Base-by-base conservation (phyloP, 2,113 vertebrate species). In the Cebus imitator region DNA sequence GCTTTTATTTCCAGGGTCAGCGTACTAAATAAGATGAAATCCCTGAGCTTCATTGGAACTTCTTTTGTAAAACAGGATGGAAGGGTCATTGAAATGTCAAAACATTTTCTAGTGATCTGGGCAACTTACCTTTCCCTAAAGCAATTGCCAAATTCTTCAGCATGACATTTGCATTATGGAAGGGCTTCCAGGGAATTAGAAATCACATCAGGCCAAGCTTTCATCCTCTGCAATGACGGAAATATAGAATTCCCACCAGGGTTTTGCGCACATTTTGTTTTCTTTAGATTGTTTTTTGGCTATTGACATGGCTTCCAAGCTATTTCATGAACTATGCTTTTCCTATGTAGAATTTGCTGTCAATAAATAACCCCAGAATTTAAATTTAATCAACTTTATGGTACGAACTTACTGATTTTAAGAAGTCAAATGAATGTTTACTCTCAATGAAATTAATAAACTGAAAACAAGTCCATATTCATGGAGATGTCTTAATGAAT, bases 41-140 rank as follows among this genome's bases (percentile, higher is more conserved):
- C 45, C 87, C 58, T 1, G 9, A 90, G 84, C 58, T 95, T 97
- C 97, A 96, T 88, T 95, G 96, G 90, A 90, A 72, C 57, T 86
- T 85, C 76, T 85, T 90, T 96, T 96, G 64, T 95, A 84, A 81
- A 84, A 80, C 57, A 78, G 78, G 97, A 88, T 85, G 66, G 72
- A 97, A 95, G 96, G 97, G 97, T 92, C 76, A 83, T 50, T 40
- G 75, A 97, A 97, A 97, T 97, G 97, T 96, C 97, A 97, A 94
- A 97, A 95, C 66, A 96, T 97, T 98, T 98, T 96, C 66, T 25
- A 90, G 87, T 57, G 68, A 97, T 96, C 94, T 91, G 94, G 95
- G 84, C 81, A 94, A 86, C 70, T 86, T 97, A 97, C 94, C 92
- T 98, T 95, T 96, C 66, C 80, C 83, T 70, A 79, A 91, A 94